Conservation (phyloP, 2,797 vertebrate species). For the Mallotus villosus region DNA sequence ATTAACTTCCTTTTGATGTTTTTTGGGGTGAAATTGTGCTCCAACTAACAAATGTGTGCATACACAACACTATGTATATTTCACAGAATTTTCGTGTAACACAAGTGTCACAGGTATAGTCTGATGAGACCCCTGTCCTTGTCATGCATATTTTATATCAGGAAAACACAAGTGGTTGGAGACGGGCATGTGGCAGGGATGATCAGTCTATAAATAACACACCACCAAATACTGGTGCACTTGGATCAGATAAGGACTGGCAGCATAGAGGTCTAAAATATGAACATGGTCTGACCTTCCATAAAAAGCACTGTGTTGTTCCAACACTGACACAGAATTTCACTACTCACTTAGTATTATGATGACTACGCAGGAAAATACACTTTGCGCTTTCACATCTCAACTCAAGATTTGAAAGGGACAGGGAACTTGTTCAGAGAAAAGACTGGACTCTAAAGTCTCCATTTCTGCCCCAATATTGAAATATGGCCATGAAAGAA, state of each 20-base stretch:
- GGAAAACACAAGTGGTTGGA: neutral
- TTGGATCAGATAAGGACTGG: neutral
- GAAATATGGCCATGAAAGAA: no score
- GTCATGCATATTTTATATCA: neutral
- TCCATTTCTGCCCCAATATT: no score
- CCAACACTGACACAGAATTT: neutral
- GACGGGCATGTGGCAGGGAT: neutral
- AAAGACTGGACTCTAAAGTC: no score
- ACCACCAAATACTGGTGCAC: no score
- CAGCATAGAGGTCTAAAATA: neutral
- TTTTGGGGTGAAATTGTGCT: neutral
- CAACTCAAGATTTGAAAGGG: slow-evolving; percentile 6
- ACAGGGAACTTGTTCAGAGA: no score
- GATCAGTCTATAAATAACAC: no score
- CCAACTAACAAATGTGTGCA: neutral
- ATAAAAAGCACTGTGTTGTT: slow-evolving; percentile 10
- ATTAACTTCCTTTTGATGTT: neutral
- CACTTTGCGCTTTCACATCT: neutral
- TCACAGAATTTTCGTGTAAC: neutral
- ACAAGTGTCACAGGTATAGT: no score
- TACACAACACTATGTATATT: neutral
- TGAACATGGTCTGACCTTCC: neutral
- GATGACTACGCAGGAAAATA: neutral
- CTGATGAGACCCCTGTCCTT: neutral
- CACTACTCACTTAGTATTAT: neutral